phyloP scores from a whole-genome alignment of 2,113 vertebrate genomes.

The Sardina pilchardus region DNA sequence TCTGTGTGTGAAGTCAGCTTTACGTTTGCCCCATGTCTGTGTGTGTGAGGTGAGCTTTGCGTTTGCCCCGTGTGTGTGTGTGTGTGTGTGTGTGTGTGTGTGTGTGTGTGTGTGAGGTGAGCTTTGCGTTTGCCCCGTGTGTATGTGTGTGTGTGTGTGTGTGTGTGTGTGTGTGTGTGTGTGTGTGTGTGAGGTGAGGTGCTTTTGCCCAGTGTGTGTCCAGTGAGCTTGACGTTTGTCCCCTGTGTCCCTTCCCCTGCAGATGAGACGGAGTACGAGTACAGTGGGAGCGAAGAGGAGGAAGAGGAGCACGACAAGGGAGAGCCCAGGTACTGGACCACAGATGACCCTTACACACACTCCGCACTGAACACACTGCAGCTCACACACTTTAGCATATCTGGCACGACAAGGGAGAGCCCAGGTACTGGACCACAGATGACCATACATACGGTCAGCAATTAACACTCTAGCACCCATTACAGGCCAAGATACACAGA shows the following conservation, averaged over 20 bases:
- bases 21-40: not conserved
- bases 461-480: too few relatives aligned
- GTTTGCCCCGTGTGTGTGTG: not conserved
- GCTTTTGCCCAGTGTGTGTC: not conserved
- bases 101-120: too few relatives aligned
- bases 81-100: too few relatives aligned
- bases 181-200: too few relatives aligned
- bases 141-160: too few relatives aligned
- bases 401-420: constrained; percentile 87
- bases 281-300: constrained; percentile 97
- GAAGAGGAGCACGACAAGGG: constrained; percentile 91
- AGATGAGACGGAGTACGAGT: constrained; percentile 98
- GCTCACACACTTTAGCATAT: not conserved
- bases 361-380: not conserved
- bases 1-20: not conserved
- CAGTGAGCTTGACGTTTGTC: not conserved
- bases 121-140: too few relatives aligned
- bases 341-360: not conserved
- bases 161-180: too few relatives aligned
- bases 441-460: too few relatives aligned
- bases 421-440: constrained; percentile 76
- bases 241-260: constrained; percentile 38
- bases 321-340: constrained; percentile 84
- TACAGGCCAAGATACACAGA: not conserved
- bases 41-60: not conserved